Evolutionary conservation across 64 coral and sea anemone genomes (phyloP), one percentile per base, ranked within the genome.

Genomic region (Dendronephthya gigantea): DNA sequence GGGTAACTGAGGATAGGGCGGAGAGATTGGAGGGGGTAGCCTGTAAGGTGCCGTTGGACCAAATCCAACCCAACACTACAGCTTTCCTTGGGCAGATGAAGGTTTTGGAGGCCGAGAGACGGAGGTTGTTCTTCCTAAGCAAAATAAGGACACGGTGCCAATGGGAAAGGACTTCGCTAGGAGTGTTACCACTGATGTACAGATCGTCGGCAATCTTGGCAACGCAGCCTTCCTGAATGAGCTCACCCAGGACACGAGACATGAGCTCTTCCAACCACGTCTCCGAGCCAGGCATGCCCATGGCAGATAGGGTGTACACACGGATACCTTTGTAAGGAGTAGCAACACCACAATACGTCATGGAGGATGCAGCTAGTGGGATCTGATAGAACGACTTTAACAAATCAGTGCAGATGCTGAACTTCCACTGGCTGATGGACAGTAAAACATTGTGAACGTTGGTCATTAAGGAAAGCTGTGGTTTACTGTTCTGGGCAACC

Each of bases 281-380:
- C 66, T 70, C 66, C 8, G 66, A 70, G 9, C 66, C 66, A 11
- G 66, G 66, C 66, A 70, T 70, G 30, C 66, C 66, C 66, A 70
- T 70, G 66, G 66, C 66, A 32, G 66, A 70, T 8, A 9, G 66
- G 29, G 66, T 70, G 66, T 70, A 70, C 17, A 70, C 66, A 32
- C 66, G 66, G 17, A 70, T 70, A n/a, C 66, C 66, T n/a, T 70
- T 70, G 66, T 70, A 70, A 6, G 66, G 66, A n/a, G 66, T 70
- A n/a, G 66, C 66, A n/a, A n/a, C n/a, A n/a, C n/a, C n/a, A n/a
- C n/a, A n/a, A n/a, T n/a, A n/a, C n/a, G n/a, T n/a, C n/a, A 70
- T 70, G 17, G 66, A 70, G 66, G 66, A 70, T 7, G 66, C 66
- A n/a, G 66, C 66, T 32, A 70, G 30, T 7, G 66, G 66, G 8